A percentile compares a stretch with the other conserved stretches of the same genome.
phyloP scores from a whole-genome alignment of 2,113 vertebrate genomes.

The Columba janthina region DNA sequence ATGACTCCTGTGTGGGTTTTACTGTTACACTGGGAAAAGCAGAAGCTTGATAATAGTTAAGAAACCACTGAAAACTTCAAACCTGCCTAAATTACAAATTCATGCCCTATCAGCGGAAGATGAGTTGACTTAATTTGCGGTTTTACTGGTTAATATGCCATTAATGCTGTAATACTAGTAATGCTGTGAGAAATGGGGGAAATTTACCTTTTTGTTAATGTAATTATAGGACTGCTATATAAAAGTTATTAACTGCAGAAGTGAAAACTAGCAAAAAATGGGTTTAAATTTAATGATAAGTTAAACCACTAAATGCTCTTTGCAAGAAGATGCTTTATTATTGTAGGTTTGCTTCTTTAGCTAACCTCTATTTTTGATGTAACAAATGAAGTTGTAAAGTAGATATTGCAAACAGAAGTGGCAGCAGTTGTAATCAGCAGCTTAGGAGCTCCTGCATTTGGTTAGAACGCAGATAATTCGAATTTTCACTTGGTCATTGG shows the following conservation, averaged over 20 bases:
- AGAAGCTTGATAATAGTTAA: background rate
- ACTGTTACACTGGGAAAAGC: background rate
- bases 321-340: background rate
- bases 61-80: slow-evolving; percentile 13
- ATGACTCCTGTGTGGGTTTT: background rate
- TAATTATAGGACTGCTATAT: slow-evolving; percentile 47
- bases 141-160: slow-evolving; percentile 30
- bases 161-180: background rate
- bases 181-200: slow-evolving; percentile 16
- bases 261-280: slow-evolving; percentile 12
- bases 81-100: background rate
- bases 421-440: background rate
- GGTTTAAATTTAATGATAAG: slow-evolving; percentile 32
- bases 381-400: background rate
- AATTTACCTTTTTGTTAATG: slow-evolving; percentile 47
- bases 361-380: slow-evolving; percentile 18
- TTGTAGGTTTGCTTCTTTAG: background rate
- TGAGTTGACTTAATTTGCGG: slow-evolving; percentile 33
- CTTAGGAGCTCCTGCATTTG: background rate
- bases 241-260: slow-evolving; percentile 54
- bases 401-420: background rate
- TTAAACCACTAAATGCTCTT: slow-evolving; percentile 16
- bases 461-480: background rate
- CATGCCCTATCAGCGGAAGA: slow-evolving; percentile 38
- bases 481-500: background rate